Percentiles rank a stretch among this genome's conserved stretches.
These are phyloP conservation scores for Tolypeutes matacus DNA, from an alignment of 2,797 vertebrate species.

Conservation along the genomic window DNA sequence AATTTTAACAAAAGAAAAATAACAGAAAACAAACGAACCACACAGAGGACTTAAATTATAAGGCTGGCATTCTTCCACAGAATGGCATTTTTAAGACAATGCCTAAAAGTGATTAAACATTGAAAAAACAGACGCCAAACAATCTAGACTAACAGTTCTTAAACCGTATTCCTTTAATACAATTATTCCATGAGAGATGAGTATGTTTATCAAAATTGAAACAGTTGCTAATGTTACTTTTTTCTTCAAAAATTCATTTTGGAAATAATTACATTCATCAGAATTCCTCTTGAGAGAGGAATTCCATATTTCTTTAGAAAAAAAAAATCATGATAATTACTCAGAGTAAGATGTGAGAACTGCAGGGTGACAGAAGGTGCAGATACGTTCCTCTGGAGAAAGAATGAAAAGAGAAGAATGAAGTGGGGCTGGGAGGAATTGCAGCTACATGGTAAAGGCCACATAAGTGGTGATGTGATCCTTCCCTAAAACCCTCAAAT, in stretches of 20 bases:
- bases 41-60: background rate
- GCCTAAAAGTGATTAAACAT: background rate
- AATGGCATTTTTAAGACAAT: conserved; percentile 26
- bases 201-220: background rate
- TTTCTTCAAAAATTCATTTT: conserved; percentile 8
- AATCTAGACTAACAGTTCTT: background rate
- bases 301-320: background rate
- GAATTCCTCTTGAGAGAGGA: conserved; percentile 7
- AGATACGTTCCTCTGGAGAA: background rate
- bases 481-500: too few species aligned
- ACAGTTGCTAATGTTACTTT: background rate
- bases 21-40: background rate
- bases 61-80: background rate
- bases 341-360: background rate
- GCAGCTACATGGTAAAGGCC: background rate
- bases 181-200: background rate
- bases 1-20: conserved; percentile 13
- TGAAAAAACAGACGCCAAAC: background rate
- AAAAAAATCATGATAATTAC: background rate
- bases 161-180: conserved; percentile 15
- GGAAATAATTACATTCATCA: conserved; percentile 12
- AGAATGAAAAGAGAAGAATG: background rate
- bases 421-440: background rate
- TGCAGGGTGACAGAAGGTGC: background rate
- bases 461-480: accelerated